Base-by-base conservation (phyloP, 2,797 vertebrate species). In the Zalophus californianus region DNA sequence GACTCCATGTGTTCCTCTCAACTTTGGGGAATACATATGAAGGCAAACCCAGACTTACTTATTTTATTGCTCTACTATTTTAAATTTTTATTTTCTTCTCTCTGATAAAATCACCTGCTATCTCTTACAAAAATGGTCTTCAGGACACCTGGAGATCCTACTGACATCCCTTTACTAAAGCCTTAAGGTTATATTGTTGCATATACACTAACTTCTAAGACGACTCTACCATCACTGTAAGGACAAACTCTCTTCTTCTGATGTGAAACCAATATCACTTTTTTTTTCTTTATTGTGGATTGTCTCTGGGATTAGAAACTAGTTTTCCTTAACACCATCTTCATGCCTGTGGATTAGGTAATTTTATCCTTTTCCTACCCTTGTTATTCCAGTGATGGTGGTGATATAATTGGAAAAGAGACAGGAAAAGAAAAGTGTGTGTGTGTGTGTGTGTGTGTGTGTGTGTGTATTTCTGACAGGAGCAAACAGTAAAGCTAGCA, bases 261-360 rank as follows among this genome's bases (percentile, higher is more conserved):
- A 41, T 64, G 18, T 70, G 29, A 77, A 91, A 86, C 77, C 50
- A 79, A 4, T n/a, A 94, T 58, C 10, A 38, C 1, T 56, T 7
- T 44, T 21, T 25, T 73, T 6, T 5, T 7, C 38, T 25, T 32
- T n/a, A 32, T 8, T 50, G 32, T 58, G 21, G 4, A 13, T 88
- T 92, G 70, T 96, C 29, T 94, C 88, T 62, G 80, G 68, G 27
- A 91, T 60, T 58, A 87, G 4, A 95, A 97, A 84, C 50, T 54
- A 54, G 58, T 80, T 88, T 90, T 89, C 29, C 25, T 82, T 38
- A 62, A 50, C 11, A 25, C 1, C 20, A 29, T 91, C 25, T 83
- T 80, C 7, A 38, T 72, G n/a, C 20, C 21, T 82, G 15, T 25
- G 52, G n/a, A 21, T 72, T 85, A 2, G 1, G 18, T 56, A 48